Percentiles rank a stretch among this genome's conserved stretches.
phyloP scores from a whole-genome alignment of 2,888 invertebrate genomes.

The Sarcophaga subvicina region DNA sequence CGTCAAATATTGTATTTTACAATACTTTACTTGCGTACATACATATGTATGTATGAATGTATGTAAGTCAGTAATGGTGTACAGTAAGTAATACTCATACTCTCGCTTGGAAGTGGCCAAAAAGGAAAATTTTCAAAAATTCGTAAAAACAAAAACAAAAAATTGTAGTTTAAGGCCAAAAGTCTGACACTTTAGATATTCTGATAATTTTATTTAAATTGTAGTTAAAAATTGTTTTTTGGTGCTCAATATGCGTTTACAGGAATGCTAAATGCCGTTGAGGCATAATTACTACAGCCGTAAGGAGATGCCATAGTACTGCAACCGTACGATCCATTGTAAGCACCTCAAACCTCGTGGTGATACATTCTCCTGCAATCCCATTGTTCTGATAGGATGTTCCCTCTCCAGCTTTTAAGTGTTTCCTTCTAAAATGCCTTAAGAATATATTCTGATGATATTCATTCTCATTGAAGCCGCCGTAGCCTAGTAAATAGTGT shows the following conservation, averaged over 20 bases:
- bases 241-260: not conserved
- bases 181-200: not conserved
- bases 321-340: too few species aligned
- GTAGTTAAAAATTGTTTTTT: not conserved
- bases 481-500: too few species aligned
- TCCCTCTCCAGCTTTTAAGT: too few species aligned
- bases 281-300: too few species aligned
- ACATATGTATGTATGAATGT: not conserved
- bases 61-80: not conserved
- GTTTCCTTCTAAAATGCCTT: too few species aligned
- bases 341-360: too few species aligned
- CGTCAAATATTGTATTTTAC: conserved; percentile 43
- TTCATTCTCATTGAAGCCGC: too few species aligned
- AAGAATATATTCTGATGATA: too few species aligned
- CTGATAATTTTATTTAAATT: not conserved
- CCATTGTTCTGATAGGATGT: too few species aligned
- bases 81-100: not conserved
- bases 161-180: not conserved
- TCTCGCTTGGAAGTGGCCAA: conserved; percentile 18
- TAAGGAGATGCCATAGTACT: too few species aligned
- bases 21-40: not conserved
- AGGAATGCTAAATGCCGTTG: not conserved
- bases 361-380: too few species aligned
- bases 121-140: conserved; percentile 7
- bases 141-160: not conserved